Evolutionary conservation across 2,113 vertebrate genomes (phyloP).

Genomic region (Tetrao urogallus): DNA sequence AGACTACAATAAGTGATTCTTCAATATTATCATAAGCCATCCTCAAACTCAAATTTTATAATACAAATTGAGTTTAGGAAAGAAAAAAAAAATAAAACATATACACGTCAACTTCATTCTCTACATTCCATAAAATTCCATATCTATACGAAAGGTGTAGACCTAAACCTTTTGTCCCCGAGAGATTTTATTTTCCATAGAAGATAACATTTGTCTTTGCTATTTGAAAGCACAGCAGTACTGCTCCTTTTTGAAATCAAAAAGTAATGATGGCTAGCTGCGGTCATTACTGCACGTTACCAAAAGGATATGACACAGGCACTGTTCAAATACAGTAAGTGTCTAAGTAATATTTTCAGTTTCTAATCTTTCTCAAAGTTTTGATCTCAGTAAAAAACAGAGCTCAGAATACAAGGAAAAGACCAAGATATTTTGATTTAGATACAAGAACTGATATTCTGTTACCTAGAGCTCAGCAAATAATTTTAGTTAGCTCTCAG

Average conservation of each 20-base stretch:
- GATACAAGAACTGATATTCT: not conserved
- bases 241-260: not conserved
- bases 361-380: not conserved
- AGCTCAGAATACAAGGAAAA: not conserved
- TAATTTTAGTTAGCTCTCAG: not conserved
- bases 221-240: not conserved
- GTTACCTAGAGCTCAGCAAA: not conserved
- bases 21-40: not conserved
- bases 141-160: not conserved
- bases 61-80: not conserved
- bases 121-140: not conserved
- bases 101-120: not conserved
- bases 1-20: not conserved
- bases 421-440: not conserved
- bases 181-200: not conserved
- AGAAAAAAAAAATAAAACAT: not conserved
- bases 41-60: not conserved
- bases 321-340: not conserved
- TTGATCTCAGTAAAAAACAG: not conserved
- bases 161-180: accelerated
- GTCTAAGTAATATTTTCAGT: not conserved
- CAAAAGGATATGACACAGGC: not conserved
- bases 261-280: not conserved
- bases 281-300: not conserved
- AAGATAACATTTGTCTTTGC: not conserved